These are phyloP conservation scores for Sitta europaea DNA, from an alignment of 2,113 vertebrate species.

Conservation along the genomic window DNA sequence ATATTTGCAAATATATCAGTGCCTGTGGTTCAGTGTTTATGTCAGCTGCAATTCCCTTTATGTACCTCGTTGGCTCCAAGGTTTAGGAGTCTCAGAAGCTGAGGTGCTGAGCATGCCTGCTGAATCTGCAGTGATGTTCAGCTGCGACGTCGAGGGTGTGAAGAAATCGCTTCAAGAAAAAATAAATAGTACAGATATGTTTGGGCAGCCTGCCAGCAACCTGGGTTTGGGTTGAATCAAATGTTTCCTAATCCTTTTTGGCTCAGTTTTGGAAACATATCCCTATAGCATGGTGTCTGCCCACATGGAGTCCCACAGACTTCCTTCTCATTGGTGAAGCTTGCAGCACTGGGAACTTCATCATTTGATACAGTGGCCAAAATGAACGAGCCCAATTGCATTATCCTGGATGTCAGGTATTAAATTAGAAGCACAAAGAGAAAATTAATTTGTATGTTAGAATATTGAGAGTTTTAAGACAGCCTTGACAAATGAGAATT, in stretches of 20 bases:
- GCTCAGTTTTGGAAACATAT: background rate
- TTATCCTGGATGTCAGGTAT: background rate
- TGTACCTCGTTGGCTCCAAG: background rate
- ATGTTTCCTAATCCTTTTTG: background rate
- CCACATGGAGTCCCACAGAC: background rate
- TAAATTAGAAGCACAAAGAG: background rate
- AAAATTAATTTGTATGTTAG: background rate
- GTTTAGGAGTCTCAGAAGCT: background rate
- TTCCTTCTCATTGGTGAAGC: background rate
- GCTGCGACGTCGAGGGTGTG: background rate
- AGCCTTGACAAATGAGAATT: background rate
- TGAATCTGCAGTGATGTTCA: background rate
- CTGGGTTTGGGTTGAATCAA: background rate
- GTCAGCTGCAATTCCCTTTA: background rate
- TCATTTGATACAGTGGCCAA: background rate
- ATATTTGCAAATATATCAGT: background rate
- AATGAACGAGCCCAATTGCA: background rate
- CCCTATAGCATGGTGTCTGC: background rate
- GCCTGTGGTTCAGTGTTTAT: background rate
- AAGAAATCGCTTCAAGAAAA: background rate
- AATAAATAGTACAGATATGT: rapidly evolving
- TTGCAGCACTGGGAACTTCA: background rate
- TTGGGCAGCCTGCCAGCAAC: background rate
- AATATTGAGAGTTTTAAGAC: background rate
- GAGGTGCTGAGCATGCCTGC: background rate